Conservation (phyloP, 2,113 vertebrate species). For the Coracopsis vasa region DNA sequence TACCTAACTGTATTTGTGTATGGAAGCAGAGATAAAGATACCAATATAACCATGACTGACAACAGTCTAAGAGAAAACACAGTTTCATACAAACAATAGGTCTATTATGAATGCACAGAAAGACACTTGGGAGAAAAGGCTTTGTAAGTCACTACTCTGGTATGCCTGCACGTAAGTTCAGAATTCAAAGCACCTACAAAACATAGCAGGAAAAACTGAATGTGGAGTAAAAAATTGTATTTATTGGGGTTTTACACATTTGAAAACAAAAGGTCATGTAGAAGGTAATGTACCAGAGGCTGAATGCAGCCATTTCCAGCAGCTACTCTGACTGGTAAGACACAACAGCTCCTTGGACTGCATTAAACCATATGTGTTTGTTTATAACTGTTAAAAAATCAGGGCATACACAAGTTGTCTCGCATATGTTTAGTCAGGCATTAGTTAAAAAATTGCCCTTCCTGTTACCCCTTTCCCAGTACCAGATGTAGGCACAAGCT, state of each 20-base stretch:
- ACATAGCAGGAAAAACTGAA: neutral
- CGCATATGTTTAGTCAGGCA: conserved; percentile 3
- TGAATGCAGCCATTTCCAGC: neutral
- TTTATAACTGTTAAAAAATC: conserved; percentile 5
- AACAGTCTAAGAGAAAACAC: neutral
- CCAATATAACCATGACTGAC: neutral
- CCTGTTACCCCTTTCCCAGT: conserved; percentile 41
- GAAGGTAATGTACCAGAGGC: neutral
- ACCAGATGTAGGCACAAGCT: conserved; percentile 31
- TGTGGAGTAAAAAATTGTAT: neutral
- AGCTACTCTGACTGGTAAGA: neutral
- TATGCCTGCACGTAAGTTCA: neutral
- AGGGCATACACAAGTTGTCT: conserved; percentile 4
- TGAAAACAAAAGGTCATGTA: neutral
- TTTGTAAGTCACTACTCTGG: neutral
- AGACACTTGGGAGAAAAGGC: neutral
- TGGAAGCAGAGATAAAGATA: neutral
- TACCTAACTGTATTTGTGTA: neutral
- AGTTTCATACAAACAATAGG: neutral
- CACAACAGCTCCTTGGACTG: neutral
- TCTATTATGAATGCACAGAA: neutral
- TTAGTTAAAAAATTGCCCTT: conserved; percentile 53
- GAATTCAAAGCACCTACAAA: neutral
- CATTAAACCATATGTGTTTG: conserved; percentile 18
- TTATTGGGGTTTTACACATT: neutral